A percentile compares a stretch with the other conserved stretches of the same genome.
Conservation (phyloP, 2,113 vertebrate genomes). For the Cavia aperea region DNA sequence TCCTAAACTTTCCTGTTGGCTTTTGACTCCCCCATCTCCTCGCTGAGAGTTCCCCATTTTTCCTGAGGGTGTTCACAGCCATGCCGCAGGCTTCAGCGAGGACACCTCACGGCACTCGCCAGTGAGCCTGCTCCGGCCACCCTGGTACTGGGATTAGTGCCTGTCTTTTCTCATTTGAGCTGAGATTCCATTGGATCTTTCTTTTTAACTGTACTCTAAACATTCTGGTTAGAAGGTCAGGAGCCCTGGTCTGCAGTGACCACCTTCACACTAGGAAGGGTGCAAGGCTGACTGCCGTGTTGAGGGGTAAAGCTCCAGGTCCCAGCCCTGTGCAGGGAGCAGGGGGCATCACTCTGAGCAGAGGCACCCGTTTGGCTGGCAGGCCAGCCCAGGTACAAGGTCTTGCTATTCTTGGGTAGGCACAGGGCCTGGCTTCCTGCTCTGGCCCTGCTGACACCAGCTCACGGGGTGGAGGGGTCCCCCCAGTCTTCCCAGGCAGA, state of each 20-base stretch:
- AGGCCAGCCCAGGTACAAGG: background rate
- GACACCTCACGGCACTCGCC: background rate
- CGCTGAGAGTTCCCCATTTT: background rate
- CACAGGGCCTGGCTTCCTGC: background rate
- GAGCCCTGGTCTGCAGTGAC: background rate
- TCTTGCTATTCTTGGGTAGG: background rate
- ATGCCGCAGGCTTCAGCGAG: accelerated
- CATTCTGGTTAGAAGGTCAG: background rate
- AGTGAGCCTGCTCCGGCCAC: background rate
- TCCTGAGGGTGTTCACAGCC: accelerated
- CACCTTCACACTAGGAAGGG: background rate
- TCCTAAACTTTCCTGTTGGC: background rate
- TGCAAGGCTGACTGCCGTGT: background rate
- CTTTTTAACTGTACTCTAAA: background rate
- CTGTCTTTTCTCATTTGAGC: background rate
- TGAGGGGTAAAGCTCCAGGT: background rate
- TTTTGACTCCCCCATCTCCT: background rate
- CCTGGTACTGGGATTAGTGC: accelerated
- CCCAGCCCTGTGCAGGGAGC: accelerated
- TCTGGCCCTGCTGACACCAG: background rate
- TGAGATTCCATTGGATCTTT: background rate
- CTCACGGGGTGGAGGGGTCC: accelerated
- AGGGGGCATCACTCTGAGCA: background rate
- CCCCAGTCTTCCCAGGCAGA: background rate
- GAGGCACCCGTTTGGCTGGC: accelerated